Evolutionary conservation across 2,113 vertebrate species (phyloP), one percentile per base, ranked within the genome.

Genomic region (Myocastor coypus): DNA sequence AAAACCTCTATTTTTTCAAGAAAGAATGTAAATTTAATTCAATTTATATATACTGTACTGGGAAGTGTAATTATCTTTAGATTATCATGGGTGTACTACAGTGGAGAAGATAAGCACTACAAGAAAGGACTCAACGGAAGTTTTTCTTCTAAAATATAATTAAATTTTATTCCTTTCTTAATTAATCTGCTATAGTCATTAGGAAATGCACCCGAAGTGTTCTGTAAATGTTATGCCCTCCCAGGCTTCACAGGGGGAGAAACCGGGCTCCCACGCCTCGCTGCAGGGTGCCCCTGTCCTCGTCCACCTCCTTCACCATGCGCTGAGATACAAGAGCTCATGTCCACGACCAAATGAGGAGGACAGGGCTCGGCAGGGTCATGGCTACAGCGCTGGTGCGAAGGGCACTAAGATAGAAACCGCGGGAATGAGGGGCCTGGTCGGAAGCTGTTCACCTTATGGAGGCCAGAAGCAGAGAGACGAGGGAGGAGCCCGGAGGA

Each of bases 101-200:
- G 87, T 94, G 14, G 90, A 37, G 57, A 96, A 94, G 5, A 34
- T 30, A 50, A 30, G 66, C 22, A 73, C 71, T 42, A 42, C 61
- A 96, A 93, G 14, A 22, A 37, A 66, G 4, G 77, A 19, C 37
- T 14, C 32, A 88, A 10, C 6, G 42, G 28, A 52, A 94, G 17
- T 16, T 13, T 77, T 88, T 95, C 37, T 87, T 19, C 30, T 92
- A n/a, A 94, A 84, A 93, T 13, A 46, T 93, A 73, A 87, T 81
- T 66, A 75, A 22, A 97, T 83, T 37, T 92, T 93, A 69, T 94
- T 94, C 64, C 46, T 98, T 96, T 97, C 92, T 96, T 92, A 98
- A 97, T 96, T 97, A 97, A 98, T 94, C 94, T 98, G 89, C 81
- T 97, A 61, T 87, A 89, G 89, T 3, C 92, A 92, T 46, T 52